Evolutionary conservation across 37 sponge, comb jelly and placozoan genomes (phyloP).

Genomic region (Agelas oroides): DNA sequence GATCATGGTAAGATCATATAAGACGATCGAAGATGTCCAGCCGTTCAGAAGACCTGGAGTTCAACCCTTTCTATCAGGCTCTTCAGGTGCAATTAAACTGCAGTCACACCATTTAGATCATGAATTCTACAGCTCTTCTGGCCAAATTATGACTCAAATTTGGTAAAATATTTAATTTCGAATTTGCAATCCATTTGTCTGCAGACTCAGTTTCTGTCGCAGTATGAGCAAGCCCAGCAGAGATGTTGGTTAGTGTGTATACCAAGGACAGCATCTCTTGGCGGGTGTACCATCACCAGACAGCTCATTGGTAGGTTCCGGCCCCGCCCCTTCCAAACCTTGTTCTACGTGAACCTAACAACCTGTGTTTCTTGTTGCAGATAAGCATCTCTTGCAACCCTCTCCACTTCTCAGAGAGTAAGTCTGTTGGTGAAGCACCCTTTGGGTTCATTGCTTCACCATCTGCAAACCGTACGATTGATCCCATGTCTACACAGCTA

Average conservation of each 20-base stretch:
- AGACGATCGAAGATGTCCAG: slow-evolving; percentile 4
- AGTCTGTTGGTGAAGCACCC: neutral
- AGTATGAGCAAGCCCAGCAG: slow-evolving; percentile 59
- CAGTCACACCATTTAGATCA: too few species aligned
- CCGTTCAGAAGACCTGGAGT: slow-evolving; percentile 59
- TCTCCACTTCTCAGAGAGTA: slow-evolving; percentile 67
- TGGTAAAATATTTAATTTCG: too few species aligned
- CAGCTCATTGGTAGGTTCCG: slow-evolving; percentile 30
- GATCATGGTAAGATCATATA: too few species aligned
- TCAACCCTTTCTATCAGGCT: slow-evolving; percentile 71
- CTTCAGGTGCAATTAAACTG: slow-evolving; percentile 43
- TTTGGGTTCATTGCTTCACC: too few species aligned
- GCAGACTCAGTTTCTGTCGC: slow-evolving; percentile 27
- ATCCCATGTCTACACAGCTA: too few species aligned
- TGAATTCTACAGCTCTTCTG: too few species aligned
- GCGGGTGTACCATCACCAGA: slow-evolving; percentile 35
- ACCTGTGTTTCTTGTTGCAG: slow-evolving; percentile 17
- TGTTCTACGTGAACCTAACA: too few species aligned
- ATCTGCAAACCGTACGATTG: too few species aligned
- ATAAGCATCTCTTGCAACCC: slow-evolving; percentile 54
- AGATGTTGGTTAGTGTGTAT: slow-evolving; percentile 66
- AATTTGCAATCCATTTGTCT: neutral
- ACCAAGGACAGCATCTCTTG: slow-evolving; percentile 40
- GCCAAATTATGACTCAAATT: too few species aligned
- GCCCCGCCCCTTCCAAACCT: too few species aligned